A percentile compares a stretch with the other conserved stretches of the same genome.
phyloP scores from a whole-genome alignment of 2,113 vertebrate genomes.

The Shinisaurus crocodilurus region DNA sequence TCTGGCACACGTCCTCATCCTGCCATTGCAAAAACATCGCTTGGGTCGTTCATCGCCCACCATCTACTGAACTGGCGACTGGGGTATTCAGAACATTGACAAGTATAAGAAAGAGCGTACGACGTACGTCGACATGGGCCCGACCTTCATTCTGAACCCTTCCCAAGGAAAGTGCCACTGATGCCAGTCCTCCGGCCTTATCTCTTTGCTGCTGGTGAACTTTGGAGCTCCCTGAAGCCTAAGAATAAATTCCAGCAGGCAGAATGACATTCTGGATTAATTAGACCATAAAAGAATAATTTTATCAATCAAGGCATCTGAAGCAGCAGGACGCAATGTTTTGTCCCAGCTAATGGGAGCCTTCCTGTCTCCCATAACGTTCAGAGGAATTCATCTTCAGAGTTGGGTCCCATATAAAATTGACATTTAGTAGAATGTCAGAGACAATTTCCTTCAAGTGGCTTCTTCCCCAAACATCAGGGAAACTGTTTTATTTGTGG shows the following conservation, averaged over 20 bases:
- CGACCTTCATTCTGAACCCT: not conserved
- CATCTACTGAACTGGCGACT: not conserved
- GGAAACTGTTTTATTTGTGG: not conserved
- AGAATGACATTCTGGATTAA: conserved; percentile 41
- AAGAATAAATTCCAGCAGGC: conserved; percentile 41
- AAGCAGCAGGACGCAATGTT: conserved; percentile 36
- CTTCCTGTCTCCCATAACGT: conserved; percentile 78
- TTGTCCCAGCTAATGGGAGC: conserved; percentile 60
- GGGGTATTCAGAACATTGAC: not conserved
- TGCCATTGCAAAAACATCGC: not conserved
- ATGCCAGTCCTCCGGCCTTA: not conserved
- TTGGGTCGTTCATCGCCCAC: not conserved
- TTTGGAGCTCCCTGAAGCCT: conserved; percentile 2
- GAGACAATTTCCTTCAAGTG: conserved; percentile 72
- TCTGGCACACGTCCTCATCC: too few relatives aligned
- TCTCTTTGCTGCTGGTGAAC: not conserved
- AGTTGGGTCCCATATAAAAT: conserved; percentile 58
- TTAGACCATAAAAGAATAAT: conserved; percentile 48
- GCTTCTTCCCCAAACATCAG: not conserved
- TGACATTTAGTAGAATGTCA: conserved; percentile 76
- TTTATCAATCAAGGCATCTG: conserved; percentile 57
- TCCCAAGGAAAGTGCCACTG: not conserved
- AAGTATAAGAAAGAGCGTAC: too few relatives aligned
- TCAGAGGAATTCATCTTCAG: conserved; percentile 71
- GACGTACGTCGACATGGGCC: too few relatives aligned